These are phyloP conservation scores for Artibeus lituratus DNA, from an alignment of 2,797 vertebrate species.

Conservation along the genomic window DNA sequence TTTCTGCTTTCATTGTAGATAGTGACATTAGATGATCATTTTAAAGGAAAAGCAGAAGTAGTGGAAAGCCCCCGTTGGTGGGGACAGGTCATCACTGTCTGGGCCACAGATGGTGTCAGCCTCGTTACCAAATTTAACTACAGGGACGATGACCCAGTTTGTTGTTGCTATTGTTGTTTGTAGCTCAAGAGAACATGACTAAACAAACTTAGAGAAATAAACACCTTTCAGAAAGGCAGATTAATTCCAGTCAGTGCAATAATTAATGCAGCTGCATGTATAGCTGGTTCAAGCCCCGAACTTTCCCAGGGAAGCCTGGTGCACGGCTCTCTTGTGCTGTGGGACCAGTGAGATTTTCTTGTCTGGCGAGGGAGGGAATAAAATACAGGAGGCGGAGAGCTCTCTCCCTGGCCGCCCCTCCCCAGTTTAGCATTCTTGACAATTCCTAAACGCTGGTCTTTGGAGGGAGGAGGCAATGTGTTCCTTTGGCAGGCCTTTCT, in stretches of 20 bases:
- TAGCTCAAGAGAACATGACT: constrained; percentile 68
- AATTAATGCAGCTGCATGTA: constrained; percentile 64
- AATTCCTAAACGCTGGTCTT: background rate
- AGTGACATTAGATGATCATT: background rate
- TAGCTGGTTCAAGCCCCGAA: constrained; percentile 63
- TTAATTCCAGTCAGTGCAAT: constrained; percentile 74
- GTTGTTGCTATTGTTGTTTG: background rate
- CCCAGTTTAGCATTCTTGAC: background rate
- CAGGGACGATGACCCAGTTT: constrained; percentile 50
- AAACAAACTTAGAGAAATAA: constrained; percentile 73
- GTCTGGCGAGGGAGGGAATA: constrained; percentile 46
- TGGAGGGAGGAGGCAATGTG: background rate
- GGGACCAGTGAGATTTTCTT: constrained; percentile 47
- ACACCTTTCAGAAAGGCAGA: constrained; percentile 72
- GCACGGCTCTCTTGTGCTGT: constrained; percentile 57
- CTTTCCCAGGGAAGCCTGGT: constrained; percentile 66
- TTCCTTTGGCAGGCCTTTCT: constrained; percentile 26
- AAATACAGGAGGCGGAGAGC: background rate
- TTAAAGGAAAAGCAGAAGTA: background rate
- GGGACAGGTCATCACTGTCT: background rate
- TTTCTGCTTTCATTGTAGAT: constrained; percentile 8
- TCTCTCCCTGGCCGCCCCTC: background rate
- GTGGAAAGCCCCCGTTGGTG: background rate
- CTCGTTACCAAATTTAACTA: constrained; percentile 64
- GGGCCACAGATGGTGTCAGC: constrained; percentile 60